Conservation (phyloP, 2,888 invertebrate species). For the Mythimna impura region DNA sequence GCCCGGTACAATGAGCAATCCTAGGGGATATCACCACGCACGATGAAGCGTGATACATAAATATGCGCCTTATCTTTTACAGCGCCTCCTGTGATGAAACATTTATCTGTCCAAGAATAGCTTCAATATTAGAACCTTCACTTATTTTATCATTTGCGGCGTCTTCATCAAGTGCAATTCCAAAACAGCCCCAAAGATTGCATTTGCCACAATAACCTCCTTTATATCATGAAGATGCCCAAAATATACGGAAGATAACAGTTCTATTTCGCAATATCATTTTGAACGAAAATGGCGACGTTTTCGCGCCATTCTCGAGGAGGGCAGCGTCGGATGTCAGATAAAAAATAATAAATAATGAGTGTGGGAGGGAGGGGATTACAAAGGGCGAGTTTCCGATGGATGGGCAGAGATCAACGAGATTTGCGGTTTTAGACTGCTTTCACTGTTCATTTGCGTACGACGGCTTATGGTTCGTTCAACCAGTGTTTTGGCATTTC, state of each 20-base stretch:
- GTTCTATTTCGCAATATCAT: slow-evolving; percentile 43
- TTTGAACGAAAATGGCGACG: slow-evolving; percentile 49
- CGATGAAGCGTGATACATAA: slow-evolving; percentile 29
- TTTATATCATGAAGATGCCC: slow-evolving; percentile 33
- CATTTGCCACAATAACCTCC: slow-evolving; percentile 21
- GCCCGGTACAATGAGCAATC: slow-evolving; percentile 45
- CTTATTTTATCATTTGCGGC: slow-evolving; percentile 42
- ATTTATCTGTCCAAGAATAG: slow-evolving; percentile 24
- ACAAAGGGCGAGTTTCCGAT: slow-evolving; percentile 66
- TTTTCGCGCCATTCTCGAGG: slow-evolving; percentile 57
- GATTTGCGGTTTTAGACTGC: slow-evolving; percentile 64
- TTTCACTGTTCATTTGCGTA: slow-evolving; percentile 61
- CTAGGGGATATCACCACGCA: slow-evolving; percentile 41
- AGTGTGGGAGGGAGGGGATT: slow-evolving; percentile 64
- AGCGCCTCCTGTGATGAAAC: slow-evolving; percentile 20
- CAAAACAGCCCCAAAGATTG: slow-evolving; percentile 37
- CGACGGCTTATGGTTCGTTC: slow-evolving; percentile 53
- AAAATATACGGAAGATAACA: slow-evolving; percentile 42
- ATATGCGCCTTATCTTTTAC: slow-evolving; percentile 32
- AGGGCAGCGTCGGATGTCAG: slow-evolving; percentile 60
- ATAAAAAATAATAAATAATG: slow-evolving; percentile 77
- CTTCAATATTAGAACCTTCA: slow-evolving; percentile 20
- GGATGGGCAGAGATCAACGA: slow-evolving; percentile 72
- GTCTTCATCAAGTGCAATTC: slow-evolving; percentile 36
- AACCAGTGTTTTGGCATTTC: slow-evolving; percentile 47